These are phyloP conservation scores for Oppia nitens DNA, from an alignment of 1,140 invertebrate genomes.

Conservation along the genomic window DNA sequence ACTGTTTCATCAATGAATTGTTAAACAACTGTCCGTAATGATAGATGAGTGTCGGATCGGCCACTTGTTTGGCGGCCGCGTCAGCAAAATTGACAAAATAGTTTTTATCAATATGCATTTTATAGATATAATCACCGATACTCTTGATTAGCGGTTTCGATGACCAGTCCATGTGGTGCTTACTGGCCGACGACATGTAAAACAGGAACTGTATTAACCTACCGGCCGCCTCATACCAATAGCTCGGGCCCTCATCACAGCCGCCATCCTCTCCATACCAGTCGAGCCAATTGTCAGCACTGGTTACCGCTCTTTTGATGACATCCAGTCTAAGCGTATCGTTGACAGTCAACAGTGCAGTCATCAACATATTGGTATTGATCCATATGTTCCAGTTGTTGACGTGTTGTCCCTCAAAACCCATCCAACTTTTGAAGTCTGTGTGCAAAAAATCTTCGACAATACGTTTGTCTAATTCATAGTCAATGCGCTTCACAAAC, in stretches of 20 bases:
- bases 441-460: constrained; percentile 7
- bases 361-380: neutral
- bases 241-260: constrained; percentile 10
- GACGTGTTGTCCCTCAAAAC: neutral
- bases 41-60: neutral
- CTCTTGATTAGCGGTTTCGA: constrained; percentile 1
- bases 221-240: constrained; percentile 1
- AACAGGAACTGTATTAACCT: constrained; percentile 9
- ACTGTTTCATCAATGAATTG: constrained; percentile 5
- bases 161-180: constrained; percentile 9
- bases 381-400: constrained; percentile 10
- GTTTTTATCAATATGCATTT: constrained; percentile 1
- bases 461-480: neutral
- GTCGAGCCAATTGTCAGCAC: constrained; percentile 7
- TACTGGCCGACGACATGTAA: neutral
- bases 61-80: neutral
- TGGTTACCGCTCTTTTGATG: neutral
- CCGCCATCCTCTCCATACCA: constrained; percentile 5
- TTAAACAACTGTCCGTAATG: constrained; percentile 10
- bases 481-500: neutral
- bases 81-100: constrained; percentile 13
- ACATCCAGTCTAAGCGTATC: neutral
- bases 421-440: constrained; percentile 8
- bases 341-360: constrained; percentile 6
- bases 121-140: constrained; percentile 8